These are phyloP conservation scores for Latheticus oryzae DNA, from an alignment of 2,888 invertebrate species.

Conservation along the genomic window DNA sequence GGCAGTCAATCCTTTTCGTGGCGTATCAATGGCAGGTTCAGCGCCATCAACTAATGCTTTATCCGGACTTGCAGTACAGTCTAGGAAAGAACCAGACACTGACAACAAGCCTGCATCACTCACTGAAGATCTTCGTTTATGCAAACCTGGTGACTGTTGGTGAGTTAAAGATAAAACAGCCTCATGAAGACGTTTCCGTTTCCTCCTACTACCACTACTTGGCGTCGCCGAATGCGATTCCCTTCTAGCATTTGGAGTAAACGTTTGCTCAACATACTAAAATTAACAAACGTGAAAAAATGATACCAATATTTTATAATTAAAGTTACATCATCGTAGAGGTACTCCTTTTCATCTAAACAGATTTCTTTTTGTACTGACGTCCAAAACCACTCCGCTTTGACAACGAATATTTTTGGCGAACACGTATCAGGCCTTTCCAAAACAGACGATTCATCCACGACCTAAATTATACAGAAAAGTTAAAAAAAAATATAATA, in stretches of 20 bases:
- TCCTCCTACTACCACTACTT: conserved; percentile 72
- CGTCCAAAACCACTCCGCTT: conserved; percentile 98
- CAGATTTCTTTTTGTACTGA: conserved; percentile 96
- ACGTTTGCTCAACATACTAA: conserved; percentile 67
- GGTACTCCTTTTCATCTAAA: conserved; percentile 90
- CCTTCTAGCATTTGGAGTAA: conserved; percentile 68
- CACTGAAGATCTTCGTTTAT: conserved; percentile 83
- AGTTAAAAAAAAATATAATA: no score
- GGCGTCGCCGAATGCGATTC: conserved; percentile 69
- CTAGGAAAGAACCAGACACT: conserved; percentile 88
- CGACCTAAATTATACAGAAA: conserved; percentile 75
- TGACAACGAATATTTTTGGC: conserved; percentile 79
- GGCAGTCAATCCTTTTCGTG: conserved; percentile 77
- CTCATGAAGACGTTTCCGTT: conserved; percentile 83
- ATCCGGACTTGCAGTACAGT: conserved; percentile 87
- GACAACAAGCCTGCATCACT: conserved; percentile 87
- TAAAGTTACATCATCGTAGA: conserved; percentile 83
- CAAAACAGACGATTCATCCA: conserved; percentile 82
- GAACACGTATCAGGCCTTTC: conserved; percentile 72
- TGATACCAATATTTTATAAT: not conserved
- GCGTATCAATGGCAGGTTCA: conserved; percentile 68
- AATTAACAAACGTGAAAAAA: conserved; percentile 7
- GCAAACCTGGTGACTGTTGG: conserved; percentile 70
- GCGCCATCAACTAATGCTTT: conserved; percentile 67
- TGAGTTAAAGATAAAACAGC: conserved; percentile 70